A percentile compares a stretch with the other conserved stretches of the same genome.
Conservation (phyloP, 2,888 invertebrate species). For the Alloscopus bannaensis region DNA sequence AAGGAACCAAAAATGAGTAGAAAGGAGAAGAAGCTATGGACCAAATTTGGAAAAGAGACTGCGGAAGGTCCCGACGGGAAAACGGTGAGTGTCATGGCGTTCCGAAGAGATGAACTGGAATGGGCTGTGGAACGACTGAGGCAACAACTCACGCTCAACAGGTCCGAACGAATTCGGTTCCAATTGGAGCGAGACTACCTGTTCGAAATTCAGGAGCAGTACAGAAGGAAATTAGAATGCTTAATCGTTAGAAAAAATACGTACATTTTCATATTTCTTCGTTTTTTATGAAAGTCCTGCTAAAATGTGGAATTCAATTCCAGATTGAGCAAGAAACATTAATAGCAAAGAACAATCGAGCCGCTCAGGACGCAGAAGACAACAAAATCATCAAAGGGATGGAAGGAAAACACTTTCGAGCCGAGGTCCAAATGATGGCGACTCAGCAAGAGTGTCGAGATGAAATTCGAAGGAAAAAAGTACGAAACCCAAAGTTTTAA, state of each 20-base stretch:
- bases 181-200: constrained; percentile 71
- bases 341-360: constrained; percentile 57
- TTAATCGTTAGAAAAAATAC: constrained; percentile 33
- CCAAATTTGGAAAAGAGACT: constrained; percentile 62
- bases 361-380: constrained; percentile 68
- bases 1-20: constrained; percentile 51
- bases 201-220: constrained; percentile 59
- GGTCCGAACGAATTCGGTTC: constrained; percentile 67
- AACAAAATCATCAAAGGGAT: constrained; percentile 66
- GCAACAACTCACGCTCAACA: constrained; percentile 59
- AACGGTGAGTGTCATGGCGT: constrained; percentile 44
- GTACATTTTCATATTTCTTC: background rate
- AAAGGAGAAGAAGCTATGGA: constrained; percentile 64
- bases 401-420: constrained; percentile 71
- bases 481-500: constrained; percentile 14
- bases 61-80: constrained; percentile 66
- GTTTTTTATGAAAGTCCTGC: background rate
- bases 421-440: constrained; percentile 65
- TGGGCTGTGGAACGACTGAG: constrained; percentile 63
- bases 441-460: constrained; percentile 68
- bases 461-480: constrained; percentile 68
- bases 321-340: constrained; percentile 61
- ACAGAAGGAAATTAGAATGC: constrained; percentile 54
- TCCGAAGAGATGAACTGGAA: constrained; percentile 69
- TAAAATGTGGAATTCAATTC: background rate